Conservation (phyloP, 2,113 vertebrate species). For the Picathartes gymnocephalus region DNA sequence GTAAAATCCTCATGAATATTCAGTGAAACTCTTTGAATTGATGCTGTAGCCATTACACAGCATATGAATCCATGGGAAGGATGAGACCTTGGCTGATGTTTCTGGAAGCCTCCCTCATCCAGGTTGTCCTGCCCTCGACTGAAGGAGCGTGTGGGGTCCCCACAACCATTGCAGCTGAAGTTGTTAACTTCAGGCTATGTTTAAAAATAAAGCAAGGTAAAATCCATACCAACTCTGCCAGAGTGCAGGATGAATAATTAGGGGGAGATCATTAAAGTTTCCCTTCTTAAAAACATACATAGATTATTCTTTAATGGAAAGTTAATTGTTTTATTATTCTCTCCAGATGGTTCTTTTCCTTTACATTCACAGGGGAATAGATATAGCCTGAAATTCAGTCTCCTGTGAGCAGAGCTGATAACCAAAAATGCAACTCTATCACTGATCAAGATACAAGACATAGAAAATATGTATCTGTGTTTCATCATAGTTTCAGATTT, state of each 20-base stretch:
- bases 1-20: neutral
- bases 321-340: conserved; percentile 79
- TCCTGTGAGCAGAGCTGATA: neutral
- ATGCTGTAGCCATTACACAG: neutral
- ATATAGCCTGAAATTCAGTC: conserved; percentile 16
- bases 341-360: conserved; percentile 76
- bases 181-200: neutral
- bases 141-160: neutral
- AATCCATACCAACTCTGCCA: neutral
- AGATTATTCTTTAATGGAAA: conserved; percentile 79
- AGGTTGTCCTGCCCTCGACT: neutral
- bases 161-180: neutral
- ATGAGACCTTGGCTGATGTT: neutral
- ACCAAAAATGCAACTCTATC: neutral
- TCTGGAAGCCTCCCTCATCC: neutral
- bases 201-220: neutral
- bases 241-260: conserved; percentile 50
- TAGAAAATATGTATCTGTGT: neutral
- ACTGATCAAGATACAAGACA: neutral
- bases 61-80: neutral
- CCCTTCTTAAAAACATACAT: conserved; percentile 74
- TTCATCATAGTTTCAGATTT: neutral
- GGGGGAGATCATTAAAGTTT: conserved; percentile 62
- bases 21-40: neutral
- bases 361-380: conserved; percentile 61